A percentile compares a stretch with the other conserved stretches of the same genome.
Evolutionary conservation across 2,113 vertebrate genomes (phyloP).

Genomic region (Odocoileus virginianus): DNA sequence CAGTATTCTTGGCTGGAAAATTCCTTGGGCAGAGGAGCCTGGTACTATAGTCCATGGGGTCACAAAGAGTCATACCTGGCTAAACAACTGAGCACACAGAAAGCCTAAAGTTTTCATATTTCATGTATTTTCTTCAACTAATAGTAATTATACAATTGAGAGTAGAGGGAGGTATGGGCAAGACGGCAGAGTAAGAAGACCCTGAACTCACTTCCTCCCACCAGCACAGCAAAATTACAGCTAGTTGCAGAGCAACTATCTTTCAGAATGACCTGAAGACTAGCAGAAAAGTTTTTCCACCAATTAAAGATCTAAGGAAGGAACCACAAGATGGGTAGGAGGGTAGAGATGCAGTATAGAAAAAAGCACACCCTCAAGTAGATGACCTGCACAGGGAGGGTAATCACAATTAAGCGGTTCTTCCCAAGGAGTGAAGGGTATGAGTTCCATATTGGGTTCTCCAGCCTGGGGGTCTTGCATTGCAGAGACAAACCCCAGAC

Average conservation of each 20-base stretch:
- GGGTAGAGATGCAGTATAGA: neutral
- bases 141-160: neutral
- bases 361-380: neutral
- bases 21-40: neutral
- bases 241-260: neutral
- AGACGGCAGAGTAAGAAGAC: neutral
- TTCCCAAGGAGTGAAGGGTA: neutral
- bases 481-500: neutral
- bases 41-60: neutral
- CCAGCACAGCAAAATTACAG: neutral
- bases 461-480: neutral
- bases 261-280: neutral
- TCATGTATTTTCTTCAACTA: neutral
- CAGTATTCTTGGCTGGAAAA: neutral
- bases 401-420: neutral
- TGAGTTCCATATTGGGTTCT: neutral
- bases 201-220: neutral
- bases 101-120: neutral
- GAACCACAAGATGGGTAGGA: neutral
- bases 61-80: neutral
- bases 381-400: neutral
- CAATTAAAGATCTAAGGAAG: neutral
- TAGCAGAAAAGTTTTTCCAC: neutral
- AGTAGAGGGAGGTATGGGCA: neutral
- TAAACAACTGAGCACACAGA: neutral